Conservation (phyloP, 1,140 invertebrate genomes). For the Leptinotarsa texana region DNA sequence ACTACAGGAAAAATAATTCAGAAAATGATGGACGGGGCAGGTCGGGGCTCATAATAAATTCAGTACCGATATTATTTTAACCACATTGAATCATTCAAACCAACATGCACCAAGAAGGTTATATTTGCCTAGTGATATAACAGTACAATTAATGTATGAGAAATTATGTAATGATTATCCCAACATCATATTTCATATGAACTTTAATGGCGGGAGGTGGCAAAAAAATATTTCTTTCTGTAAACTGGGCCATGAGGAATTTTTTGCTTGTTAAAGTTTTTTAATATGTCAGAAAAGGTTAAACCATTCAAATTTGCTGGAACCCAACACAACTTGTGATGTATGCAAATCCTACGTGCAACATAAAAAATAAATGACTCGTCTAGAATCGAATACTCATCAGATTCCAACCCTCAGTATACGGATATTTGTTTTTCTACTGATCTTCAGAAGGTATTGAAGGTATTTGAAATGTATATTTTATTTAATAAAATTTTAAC, state of each 20-base stretch:
- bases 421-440: background rate
- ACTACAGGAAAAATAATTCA: background rate
- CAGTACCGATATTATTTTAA: background rate
- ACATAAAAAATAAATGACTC: slow-evolving; percentile 9
- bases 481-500: slow-evolving; percentile 7
- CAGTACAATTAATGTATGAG: slow-evolving; percentile 2
- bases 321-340: slow-evolving; percentile 10
- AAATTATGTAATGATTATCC: slow-evolving; percentile 6
- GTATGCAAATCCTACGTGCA: slow-evolving; percentile 1
- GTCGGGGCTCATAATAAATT: slow-evolving; percentile 7
- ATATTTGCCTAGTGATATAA: slow-evolving; percentile 17
- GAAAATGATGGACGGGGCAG: background rate
- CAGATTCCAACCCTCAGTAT: background rate
- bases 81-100: slow-evolving; percentile 25
- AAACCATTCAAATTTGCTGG: slow-evolving; percentile 5
- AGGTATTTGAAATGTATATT: slow-evolving; percentile 2
- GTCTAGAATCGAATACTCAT: slow-evolving; percentile 9
- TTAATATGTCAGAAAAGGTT: slow-evolving; percentile 8
- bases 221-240: slow-evolving; percentile 22
- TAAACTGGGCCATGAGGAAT: slow-evolving; percentile 22
- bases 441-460: slow-evolving; percentile 8
- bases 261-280: background rate
- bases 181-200: slow-evolving; percentile 19
- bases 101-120: slow-evolving; percentile 17
- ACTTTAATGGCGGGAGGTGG: slow-evolving; percentile 10